These are phyloP conservation scores for Blera fallax DNA, from an alignment of 2,888 invertebrate species.

Conservation along the genomic window DNA sequence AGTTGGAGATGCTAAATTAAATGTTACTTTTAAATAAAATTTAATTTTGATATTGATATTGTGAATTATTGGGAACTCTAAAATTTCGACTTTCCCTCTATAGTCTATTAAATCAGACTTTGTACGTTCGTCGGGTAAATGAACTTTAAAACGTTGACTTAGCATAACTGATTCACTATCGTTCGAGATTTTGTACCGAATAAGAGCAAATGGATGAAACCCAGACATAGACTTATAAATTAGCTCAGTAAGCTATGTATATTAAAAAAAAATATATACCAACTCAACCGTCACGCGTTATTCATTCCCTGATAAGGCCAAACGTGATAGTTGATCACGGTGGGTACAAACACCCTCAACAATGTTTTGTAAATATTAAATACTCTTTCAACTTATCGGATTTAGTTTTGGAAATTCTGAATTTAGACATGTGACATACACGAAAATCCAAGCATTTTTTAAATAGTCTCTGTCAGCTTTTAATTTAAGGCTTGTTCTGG, in stretches of 20 bases:
- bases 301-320: neutral
- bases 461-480: too few species aligned
- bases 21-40: too few species aligned
- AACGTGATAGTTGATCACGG: neutral
- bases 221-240: neutral
- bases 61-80: too few species aligned
- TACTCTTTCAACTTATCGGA: neutral
- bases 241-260: neutral
- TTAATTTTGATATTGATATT: too few species aligned
- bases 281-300: neutral
- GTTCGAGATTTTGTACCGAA: neutral
- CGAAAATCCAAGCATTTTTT: too few species aligned
- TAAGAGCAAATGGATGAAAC: neutral
- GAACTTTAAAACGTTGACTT: neutral
- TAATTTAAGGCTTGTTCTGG: too few species aligned
- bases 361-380: neutral
- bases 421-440: neutral
- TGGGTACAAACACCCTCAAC: neutral
- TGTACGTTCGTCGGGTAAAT: neutral
- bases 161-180: neutral
- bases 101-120: neutral
- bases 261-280: neutral
- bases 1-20: neutral
- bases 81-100: neutral
- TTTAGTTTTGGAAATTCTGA: neutral